Conservation (phyloP, 92 coral and sea anemone genomes). For the Epizoanthus illoricatus region DNA sequence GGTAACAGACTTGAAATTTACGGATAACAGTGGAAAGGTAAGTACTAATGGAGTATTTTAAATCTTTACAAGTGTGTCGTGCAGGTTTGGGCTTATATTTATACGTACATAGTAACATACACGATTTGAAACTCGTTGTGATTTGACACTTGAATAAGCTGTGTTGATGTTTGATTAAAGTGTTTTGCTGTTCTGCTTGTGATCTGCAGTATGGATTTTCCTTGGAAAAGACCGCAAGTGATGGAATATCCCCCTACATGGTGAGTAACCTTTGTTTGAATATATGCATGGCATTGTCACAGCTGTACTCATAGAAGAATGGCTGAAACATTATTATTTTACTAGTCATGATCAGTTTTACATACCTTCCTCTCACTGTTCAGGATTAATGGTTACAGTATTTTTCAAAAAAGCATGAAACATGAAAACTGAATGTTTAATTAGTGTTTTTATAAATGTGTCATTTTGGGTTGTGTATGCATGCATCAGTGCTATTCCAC, state of each 20-base stretch:
- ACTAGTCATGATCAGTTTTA: too few relatives aligned
- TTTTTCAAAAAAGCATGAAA: not conserved
- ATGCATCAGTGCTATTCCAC: too few relatives aligned
- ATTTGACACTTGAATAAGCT: not conserved
- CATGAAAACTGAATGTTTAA: too few relatives aligned
- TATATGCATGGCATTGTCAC: not conserved
- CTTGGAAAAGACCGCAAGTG: slow-evolving; percentile 91
- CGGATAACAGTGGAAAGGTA: slow-evolving; percentile 21
- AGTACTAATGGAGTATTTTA: not conserved
- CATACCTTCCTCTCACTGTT: too few relatives aligned
- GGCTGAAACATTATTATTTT: too few relatives aligned
- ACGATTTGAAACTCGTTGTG: not conserved
- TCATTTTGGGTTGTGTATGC: too few relatives aligned
- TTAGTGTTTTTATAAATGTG: too few relatives aligned
- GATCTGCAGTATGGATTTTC: slow-evolving; percentile 85
- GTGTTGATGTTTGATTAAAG: not conserved
- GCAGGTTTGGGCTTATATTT: not conserved
- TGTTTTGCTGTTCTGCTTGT: not conserved
- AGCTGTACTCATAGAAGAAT: too few relatives aligned
- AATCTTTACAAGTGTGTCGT: slow-evolving; percentile 31
- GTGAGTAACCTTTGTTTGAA: slow-evolving; percentile 39
- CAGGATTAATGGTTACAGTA: too few relatives aligned
- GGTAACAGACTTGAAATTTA: slow-evolving; percentile 53
- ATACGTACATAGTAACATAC: not conserved
- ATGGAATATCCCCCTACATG: slow-evolving; percentile 96